Conservation (phyloP, 2,797 vertebrate genomes). For the Tenualosa thibaudeaui region DNA sequence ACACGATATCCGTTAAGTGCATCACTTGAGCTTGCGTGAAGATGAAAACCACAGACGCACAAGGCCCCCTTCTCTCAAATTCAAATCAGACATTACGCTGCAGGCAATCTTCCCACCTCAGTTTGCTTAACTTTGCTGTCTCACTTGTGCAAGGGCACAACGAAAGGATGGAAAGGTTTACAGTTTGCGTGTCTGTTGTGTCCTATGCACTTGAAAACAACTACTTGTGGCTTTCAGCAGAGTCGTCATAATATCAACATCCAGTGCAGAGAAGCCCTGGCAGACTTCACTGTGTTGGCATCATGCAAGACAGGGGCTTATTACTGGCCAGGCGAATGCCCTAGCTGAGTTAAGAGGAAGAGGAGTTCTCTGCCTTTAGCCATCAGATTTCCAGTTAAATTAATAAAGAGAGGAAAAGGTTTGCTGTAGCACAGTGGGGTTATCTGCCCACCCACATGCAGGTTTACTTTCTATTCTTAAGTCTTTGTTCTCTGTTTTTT, state of each 20-base stretch:
- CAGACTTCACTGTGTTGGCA: neutral
- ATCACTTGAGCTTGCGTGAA: conserved; percentile 49
- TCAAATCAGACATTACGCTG: conserved; percentile 13
- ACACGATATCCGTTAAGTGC: conserved; percentile 40
- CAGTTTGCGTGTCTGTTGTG: neutral
- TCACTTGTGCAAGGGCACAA: neutral
- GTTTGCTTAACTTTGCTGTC: conserved; percentile 3
- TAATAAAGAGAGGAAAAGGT: conserved; percentile 2
- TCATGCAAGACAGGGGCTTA: neutral
- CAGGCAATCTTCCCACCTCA: neutral
- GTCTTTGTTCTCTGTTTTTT: neutral
- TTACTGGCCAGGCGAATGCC: neutral
- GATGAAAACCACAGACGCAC: conserved; percentile 61
- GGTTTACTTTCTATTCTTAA: neutral
- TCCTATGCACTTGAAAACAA: neutral
- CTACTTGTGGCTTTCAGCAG: conserved; percentile 15
- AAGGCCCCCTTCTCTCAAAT: conserved; percentile 29
- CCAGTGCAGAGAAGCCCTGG: neutral
- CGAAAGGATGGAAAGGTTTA: neutral
- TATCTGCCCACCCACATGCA: conserved; percentile 5
- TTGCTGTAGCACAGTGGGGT: neutral
- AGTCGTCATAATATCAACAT: conserved; percentile 20
- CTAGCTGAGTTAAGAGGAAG: neutral
- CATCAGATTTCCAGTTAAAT: neutral
- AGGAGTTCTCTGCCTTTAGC: neutral